These are phyloP conservation scores for Pygocentrus nattereri DNA, from an alignment of 2,797 vertebrate genomes.

Conservation along the genomic window DNA sequence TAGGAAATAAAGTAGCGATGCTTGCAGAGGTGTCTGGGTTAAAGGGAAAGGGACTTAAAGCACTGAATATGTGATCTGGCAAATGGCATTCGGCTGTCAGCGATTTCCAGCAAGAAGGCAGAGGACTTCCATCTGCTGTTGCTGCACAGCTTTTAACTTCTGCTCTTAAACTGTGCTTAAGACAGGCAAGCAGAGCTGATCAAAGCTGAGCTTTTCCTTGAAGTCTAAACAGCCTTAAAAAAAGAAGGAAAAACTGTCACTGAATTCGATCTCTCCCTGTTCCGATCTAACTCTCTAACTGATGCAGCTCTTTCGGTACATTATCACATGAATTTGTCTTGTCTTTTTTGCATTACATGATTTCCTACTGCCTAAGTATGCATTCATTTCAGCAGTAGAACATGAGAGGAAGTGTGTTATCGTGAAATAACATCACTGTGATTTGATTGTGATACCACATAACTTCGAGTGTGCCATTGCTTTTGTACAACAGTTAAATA, in stretches of 20 bases:
- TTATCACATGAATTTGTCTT: neutral
- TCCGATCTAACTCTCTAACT: neutral
- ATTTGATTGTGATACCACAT: too few relatives aligned
- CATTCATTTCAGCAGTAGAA: too few relatives aligned
- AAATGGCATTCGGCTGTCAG: constrained; percentile 54
- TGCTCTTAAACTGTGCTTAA: constrained; percentile 29
- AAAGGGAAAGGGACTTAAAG: constrained; percentile 12
- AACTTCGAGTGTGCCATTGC: too few relatives aligned
- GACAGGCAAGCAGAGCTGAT: constrained; percentile 28
- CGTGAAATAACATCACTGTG: too few relatives aligned
- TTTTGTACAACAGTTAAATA: too few relatives aligned
- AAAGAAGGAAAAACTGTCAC: neutral
- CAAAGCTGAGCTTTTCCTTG: constrained; percentile 31
- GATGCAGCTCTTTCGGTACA: neutral
- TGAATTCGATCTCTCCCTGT: neutral
- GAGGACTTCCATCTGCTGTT: constrained; percentile 48
- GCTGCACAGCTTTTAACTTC: constrained; percentile 36
- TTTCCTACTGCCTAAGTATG: neutral
- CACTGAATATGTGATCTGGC: constrained; percentile 46
- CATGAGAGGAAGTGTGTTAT: too few relatives aligned
- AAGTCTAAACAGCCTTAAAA: constrained; percentile 14
- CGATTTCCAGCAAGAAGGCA: constrained; percentile 32
- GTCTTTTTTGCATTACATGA: neutral
- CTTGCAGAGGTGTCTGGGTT: constrained; percentile 27
- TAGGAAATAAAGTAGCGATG: constrained; percentile 63